Evolutionary conservation across 2,113 vertebrate genomes (phyloP).

Genomic region (Lamprologus sp.): DNA sequence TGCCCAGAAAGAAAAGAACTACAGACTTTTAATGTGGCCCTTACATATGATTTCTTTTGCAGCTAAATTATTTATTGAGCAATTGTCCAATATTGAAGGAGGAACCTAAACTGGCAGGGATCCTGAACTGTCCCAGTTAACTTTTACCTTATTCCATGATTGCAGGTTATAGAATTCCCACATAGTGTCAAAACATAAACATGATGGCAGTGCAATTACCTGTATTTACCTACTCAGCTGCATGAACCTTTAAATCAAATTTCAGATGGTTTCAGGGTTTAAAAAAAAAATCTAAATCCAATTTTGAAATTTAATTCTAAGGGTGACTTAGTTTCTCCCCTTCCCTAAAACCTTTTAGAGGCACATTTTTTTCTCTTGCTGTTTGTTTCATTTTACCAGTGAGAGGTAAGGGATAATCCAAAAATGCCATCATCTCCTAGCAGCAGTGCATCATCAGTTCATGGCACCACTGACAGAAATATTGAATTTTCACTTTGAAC

Average conservation of each 20-base stretch:
- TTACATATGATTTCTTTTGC: background rate
- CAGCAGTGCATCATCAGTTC: background rate
- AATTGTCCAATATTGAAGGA: background rate
- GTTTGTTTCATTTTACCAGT: background rate
- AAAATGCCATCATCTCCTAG: background rate
- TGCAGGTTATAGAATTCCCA: background rate
- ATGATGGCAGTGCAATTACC: background rate
- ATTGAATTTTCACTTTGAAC: background rate
- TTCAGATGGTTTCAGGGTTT: background rate
- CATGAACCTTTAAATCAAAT: background rate
- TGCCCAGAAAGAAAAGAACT: background rate
- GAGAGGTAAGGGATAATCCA: background rate
- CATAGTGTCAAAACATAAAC: background rate
- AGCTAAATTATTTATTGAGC: background rate
- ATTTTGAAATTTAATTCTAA: background rate
- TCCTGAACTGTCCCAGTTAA: background rate
- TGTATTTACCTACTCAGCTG: background rate
- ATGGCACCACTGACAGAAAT: background rate
- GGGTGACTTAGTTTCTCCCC: background rate
- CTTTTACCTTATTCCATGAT: background rate
- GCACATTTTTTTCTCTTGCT: background rate
- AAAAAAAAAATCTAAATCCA: rapidly evolving
- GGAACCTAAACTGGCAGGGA: background rate
- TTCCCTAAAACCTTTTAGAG: background rate
- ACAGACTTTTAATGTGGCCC: background rate